These are phyloP conservation scores for Emydoidea blandingii DNA, from an alignment of 2,797 vertebrate species.

Conservation along the genomic window DNA sequence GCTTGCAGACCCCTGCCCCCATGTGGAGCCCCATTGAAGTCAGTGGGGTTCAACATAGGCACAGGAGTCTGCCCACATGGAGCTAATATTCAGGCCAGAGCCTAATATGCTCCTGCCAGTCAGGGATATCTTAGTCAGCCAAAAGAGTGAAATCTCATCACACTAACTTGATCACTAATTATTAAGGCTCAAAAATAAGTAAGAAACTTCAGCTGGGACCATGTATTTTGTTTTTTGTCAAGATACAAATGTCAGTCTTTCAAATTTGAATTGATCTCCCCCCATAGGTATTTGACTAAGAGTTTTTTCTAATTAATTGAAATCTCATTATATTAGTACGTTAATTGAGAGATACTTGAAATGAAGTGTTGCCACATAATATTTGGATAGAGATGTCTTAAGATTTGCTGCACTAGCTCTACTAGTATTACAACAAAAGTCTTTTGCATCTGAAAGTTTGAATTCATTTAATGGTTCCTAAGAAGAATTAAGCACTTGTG, in stretches of 20 bases:
- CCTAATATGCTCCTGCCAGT: neutral
- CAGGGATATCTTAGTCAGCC: neutral
- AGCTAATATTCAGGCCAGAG: neutral
- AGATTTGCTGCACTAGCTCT: neutral
- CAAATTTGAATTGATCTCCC: accelerated
- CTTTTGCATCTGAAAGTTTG: neutral
- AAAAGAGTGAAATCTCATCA: neutral
- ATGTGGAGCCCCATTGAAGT: neutral
- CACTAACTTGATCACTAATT: neutral
- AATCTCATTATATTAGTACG: neutral
- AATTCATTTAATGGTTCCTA: neutral
- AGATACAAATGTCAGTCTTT: accelerated
- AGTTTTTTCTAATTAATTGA: neutral
- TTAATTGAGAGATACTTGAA: neutral
- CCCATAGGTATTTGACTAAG: neutral
- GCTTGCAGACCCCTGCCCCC: too few relatives aligned
- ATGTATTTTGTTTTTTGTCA: neutral
- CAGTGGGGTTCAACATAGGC: neutral
- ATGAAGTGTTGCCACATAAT: neutral
- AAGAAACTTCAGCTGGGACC: neutral
- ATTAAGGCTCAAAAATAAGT: neutral
- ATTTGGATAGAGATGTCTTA: neutral
- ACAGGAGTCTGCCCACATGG: neutral
- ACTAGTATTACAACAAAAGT: neutral
- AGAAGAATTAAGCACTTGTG: neutral